These are phyloP conservation scores for Manis javanica DNA, from an alignment of 2,797 vertebrate genomes.

Conservation along the genomic window DNA sequence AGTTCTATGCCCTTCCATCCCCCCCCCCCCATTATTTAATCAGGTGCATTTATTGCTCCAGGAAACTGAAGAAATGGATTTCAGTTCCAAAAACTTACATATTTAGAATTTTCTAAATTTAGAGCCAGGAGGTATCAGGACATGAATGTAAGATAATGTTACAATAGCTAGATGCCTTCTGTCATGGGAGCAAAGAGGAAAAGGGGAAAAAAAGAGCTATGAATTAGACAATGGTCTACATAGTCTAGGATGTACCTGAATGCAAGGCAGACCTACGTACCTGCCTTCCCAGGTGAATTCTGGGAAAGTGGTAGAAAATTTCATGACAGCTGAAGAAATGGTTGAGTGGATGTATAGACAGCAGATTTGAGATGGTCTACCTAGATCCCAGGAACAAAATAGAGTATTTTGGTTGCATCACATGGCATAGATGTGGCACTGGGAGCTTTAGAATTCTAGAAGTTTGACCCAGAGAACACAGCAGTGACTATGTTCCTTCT, in stretches of 20 bases:
- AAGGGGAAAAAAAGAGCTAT: background rate
- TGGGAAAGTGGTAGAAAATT: background rate
- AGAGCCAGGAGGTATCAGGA: background rate
- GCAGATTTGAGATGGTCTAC: background rate
- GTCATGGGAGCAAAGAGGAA: background rate
- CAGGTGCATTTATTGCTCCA: background rate
- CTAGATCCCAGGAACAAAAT: background rate
- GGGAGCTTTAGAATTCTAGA: background rate
- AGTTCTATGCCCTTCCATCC: background rate
- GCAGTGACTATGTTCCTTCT: background rate
- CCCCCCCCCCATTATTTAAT: background rate
- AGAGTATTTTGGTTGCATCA: background rate
- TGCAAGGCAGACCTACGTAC: background rate
- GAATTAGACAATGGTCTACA: too few species aligned
- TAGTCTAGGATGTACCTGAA: too few species aligned
- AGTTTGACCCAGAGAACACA: background rate
- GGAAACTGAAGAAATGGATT: background rate
- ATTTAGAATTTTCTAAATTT: background rate
- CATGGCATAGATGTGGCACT: fast-evolving
- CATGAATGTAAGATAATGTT: background rate
- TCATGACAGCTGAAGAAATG: background rate
- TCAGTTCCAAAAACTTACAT: background rate
- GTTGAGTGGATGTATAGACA: fast-evolving
- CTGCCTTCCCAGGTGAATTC: background rate
- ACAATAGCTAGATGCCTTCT: background rate